These are phyloP conservation scores for Melanchra persicariae DNA, from an alignment of 2,888 invertebrate species.

Conservation along the genomic window DNA sequence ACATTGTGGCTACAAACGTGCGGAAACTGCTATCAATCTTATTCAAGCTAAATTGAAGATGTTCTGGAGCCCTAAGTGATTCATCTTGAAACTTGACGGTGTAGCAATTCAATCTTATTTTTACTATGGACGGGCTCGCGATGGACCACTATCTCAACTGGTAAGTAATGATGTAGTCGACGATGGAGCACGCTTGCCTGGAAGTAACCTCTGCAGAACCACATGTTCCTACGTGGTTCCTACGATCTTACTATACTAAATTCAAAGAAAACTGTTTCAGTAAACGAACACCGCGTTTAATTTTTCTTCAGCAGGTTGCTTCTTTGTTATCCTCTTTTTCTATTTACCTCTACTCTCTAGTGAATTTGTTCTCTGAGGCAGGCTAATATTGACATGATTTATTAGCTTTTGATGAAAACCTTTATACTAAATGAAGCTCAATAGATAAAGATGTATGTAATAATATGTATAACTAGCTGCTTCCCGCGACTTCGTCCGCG, in stretches of 20 bases:
- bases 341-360: not conserved
- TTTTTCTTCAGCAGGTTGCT: not conserved
- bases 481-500: no score
- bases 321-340: not conserved
- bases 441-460: not conserved
- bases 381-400: not conserved
- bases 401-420: not conserved
- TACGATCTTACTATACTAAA: not conserved
- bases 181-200: no score
- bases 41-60: constrained; percentile 12
- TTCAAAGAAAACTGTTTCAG: not conserved
- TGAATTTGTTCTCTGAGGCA: not conserved
- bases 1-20: constrained; percentile 33
- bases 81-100: not conserved
- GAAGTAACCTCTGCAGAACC: no score
- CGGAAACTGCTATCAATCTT: constrained; percentile 56
- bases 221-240: no score
- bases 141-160: no score
- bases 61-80: constrained; percentile 28
- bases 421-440: constrained; percentile 3
- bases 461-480: no score
- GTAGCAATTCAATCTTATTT: not conserved
- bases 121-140: not conserved
- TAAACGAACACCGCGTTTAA: not conserved
- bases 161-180: no score